Conservation (phyloP, 2,797 vertebrate genomes). For the Sciurus carolinensis region DNA sequence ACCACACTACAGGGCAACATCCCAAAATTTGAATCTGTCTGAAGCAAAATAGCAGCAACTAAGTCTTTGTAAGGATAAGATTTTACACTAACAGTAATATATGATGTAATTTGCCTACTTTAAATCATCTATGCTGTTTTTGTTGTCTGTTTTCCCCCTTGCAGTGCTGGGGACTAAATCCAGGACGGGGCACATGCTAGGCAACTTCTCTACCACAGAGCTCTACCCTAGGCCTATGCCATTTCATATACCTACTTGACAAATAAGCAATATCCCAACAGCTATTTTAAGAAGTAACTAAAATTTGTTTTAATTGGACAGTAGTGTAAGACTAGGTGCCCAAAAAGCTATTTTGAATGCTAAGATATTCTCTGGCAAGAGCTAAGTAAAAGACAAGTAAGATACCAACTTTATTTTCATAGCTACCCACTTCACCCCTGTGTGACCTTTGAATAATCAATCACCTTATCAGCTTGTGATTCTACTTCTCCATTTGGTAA, state of each 20-base stretch:
- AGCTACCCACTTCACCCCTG: neutral
- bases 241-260: neutral
- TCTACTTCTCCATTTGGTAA: conserved; percentile 23
- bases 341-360: neutral
- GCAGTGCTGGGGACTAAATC: neutral
- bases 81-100: neutral
- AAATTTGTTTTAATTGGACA: conserved; percentile 15
- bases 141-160: no score
- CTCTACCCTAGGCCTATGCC: neutral
- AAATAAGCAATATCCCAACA: neutral
- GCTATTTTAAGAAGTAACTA: conserved; percentile 21
- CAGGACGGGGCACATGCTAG: neutral
- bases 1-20: neutral
- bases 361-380: conserved; percentile 50
- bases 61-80: neutral
- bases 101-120: neutral
- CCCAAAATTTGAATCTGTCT: neutral
- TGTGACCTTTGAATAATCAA: neutral
- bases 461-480: neutral
- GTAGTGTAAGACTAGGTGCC: neutral
- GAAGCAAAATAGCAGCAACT: neutral
- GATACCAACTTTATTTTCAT: neutral
- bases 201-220: no score
- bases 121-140: neutral
- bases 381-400: neutral